Percentiles rank a stretch among this genome's conserved stretches.
Conservation (phyloP, 2,888 invertebrate species). For the Torymus aiolomorphi region DNA sequence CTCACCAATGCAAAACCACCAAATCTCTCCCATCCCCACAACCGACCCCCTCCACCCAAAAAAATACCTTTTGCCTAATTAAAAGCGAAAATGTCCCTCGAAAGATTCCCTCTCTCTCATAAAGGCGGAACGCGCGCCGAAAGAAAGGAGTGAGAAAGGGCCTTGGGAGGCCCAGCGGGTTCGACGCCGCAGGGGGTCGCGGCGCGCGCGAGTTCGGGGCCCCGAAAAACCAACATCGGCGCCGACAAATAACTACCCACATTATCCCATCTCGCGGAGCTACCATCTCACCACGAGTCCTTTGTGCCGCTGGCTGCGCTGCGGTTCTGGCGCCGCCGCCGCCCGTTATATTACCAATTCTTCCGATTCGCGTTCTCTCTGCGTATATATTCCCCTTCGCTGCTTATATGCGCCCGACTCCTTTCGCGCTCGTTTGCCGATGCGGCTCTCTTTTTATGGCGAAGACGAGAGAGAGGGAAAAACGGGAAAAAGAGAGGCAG, state of each 20-base stretch:
- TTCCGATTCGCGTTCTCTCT: not conserved
- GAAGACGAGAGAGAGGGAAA: not conserved
- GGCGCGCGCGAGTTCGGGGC: slow-evolving; percentile 46
- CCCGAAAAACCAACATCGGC: slow-evolving; percentile 74
- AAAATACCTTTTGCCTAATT: too few relatives aligned
- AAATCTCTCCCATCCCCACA: too few relatives aligned
- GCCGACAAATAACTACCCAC: slow-evolving; percentile 75
- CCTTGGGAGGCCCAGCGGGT: slow-evolving; percentile 67
- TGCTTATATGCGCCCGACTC: not conserved
- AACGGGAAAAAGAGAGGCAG: too few relatives aligned
- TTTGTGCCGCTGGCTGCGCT: slow-evolving; percentile 1
- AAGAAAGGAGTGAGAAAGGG: slow-evolving; percentile 58
- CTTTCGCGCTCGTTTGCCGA: slow-evolving; percentile 2
- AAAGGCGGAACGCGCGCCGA: not conserved
- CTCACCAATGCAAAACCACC: too few relatives aligned
- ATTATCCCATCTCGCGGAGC: slow-evolving; percentile 73
- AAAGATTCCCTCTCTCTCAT: too few relatives aligned
- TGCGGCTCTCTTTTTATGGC: too few relatives aligned
- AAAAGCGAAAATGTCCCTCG: too few relatives aligned
- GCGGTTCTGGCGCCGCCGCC: not conserved
- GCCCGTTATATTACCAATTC: not conserved
- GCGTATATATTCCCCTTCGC: not conserved
- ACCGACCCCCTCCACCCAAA: too few relatives aligned
- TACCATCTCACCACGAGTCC: slow-evolving; percentile 73
- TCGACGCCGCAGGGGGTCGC: slow-evolving; percentile 72